These are phyloP conservation scores for Dromiciops gliroides DNA, from an alignment of 2,113 vertebrate genomes.

Conservation along the genomic window DNA sequence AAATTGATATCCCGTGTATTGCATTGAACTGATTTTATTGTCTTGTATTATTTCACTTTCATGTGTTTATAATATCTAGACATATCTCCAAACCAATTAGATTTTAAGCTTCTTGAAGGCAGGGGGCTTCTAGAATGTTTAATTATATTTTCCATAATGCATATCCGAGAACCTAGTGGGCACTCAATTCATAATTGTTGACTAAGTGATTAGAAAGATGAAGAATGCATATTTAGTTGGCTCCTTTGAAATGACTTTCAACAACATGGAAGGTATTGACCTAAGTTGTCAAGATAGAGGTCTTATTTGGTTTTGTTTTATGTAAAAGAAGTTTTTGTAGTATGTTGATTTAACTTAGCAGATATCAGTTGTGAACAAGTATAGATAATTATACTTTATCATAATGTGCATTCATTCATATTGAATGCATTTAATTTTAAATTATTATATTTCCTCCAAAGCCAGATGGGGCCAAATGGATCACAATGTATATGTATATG, in stretches of 20 bases:
- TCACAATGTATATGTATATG: neutral
- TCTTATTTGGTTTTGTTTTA: constrained; percentile 13
- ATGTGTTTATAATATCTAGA: neutral
- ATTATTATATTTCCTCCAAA: constrained; percentile 5
- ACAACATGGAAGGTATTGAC: constrained; percentile 12
- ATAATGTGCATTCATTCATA: neutral
- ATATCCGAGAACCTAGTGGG: neutral
- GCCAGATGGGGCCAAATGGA: neutral
- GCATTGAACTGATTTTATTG: neutral
- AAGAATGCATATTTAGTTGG: neutral
- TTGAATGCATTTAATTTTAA: constrained; percentile 47
- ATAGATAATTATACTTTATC: constrained; percentile 41
- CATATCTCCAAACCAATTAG: neutral
- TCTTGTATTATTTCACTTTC: neutral
- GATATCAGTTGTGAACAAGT: constrained; percentile 43
- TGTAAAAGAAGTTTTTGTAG: constrained; percentile 25
- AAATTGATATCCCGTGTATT: neutral
- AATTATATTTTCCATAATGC: neutral
- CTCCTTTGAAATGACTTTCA: neutral
- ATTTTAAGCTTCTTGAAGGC: neutral
- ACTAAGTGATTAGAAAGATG: neutral
- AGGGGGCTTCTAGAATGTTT: neutral
- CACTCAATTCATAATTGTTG: constrained; percentile 37
- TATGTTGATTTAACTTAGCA: constrained; percentile 35
- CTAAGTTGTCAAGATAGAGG: constrained; percentile 30